Evolutionary conservation across 2,888 invertebrate species (phyloP).

Genomic region (Chrysolina haemoptera): DNA sequence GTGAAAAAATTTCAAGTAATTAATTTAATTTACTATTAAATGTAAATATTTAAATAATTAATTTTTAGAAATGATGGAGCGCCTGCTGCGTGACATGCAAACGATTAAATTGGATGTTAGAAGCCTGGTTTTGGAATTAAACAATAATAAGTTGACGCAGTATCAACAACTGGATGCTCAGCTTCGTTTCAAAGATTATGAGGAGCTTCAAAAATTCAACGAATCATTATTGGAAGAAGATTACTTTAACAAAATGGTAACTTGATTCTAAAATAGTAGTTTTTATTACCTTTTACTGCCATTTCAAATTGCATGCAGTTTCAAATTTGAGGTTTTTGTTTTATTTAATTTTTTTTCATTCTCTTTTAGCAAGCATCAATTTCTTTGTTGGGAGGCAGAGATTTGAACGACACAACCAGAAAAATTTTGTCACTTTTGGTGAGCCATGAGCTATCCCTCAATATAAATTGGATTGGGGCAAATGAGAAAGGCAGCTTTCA

Average conservation of each 20-base stretch:
- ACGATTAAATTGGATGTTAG: slow-evolving; percentile 19
- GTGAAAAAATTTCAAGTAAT: too few relatives aligned
- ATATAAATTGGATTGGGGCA: neutral
- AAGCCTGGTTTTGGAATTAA: slow-evolving; percentile 18
- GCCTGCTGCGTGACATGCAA: slow-evolving; percentile 28
- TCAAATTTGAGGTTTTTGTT: slow-evolving; percentile 19
- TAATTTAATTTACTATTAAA: slow-evolving; percentile 3
- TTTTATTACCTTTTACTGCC: slow-evolving; percentile 17
- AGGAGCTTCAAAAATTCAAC: slow-evolving; percentile 18
- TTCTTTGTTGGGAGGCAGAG: slow-evolving; percentile 9
- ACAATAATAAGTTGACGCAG: slow-evolving; percentile 19
- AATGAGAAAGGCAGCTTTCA: slow-evolving; percentile 1
- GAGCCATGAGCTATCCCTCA: slow-evolving; percentile 5
- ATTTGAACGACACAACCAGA: neutral
- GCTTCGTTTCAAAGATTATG: slow-evolving; percentile 14
- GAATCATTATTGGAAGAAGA: slow-evolving; percentile 21
- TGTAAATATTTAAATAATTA: slow-evolving; percentile 23
- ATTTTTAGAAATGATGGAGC: slow-evolving; percentile 29
- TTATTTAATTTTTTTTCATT: too few relatives aligned
- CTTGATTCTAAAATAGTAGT: slow-evolving; percentile 26
- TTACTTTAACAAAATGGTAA: slow-evolving; percentile 29
- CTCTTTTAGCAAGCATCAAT: too few relatives aligned
- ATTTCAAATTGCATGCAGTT: slow-evolving; percentile 27
- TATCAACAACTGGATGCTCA: slow-evolving; percentile 23
- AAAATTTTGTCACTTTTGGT: slow-evolving; percentile 10